These are phyloP conservation scores for Girardinus metallicus DNA, from an alignment of 2,797 vertebrate species.

Conservation along the genomic window DNA sequence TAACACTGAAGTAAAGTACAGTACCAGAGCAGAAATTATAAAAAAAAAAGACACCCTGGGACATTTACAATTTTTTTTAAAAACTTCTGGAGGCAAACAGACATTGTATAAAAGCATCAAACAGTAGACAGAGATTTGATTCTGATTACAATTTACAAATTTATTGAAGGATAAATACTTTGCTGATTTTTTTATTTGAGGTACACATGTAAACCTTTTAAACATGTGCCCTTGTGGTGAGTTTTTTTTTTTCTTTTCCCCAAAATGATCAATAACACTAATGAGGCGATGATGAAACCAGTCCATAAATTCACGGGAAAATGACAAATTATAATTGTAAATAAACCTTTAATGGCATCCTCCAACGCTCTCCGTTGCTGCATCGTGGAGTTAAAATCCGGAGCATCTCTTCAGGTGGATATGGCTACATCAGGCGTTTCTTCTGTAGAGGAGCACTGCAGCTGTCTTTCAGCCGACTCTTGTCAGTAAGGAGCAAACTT, in stretches of 20 bases:
- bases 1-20: conserved; percentile 74
- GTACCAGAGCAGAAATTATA: conserved; percentile 72
- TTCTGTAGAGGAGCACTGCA: conserved; percentile 52
- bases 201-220: conserved; percentile 40
- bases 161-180: conserved; percentile 76
- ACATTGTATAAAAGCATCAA: conserved; percentile 81
- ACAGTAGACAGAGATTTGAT: conserved; percentile 69
- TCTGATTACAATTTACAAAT: conserved; percentile 81
- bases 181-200: conserved; percentile 61
- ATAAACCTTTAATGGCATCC: conserved; percentile 63
- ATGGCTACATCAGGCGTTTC: conserved; percentile 78
- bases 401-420: conserved; percentile 71
- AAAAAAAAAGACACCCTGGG: conserved; percentile 35
- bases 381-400: conserved; percentile 68
- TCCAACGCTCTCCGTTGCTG: conserved; percentile 74
- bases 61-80: conserved; percentile 80
- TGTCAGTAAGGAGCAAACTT: conserved; percentile 93
- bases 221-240: conserved; percentile 64
- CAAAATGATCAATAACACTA: conserved; percentile 67
- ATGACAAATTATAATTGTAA: conserved; percentile 71
- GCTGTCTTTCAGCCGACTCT: conserved; percentile 50
- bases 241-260: conserved; percentile 34
- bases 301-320: conserved; percentile 70
- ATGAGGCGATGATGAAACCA: conserved; percentile 67
- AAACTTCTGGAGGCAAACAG: conserved; percentile 81